A percentile compares a stretch with the other conserved stretches of the same genome.
phyloP scores from a whole-genome alignment of 1,140 invertebrate species.

The Adelges cooleyi region DNA sequence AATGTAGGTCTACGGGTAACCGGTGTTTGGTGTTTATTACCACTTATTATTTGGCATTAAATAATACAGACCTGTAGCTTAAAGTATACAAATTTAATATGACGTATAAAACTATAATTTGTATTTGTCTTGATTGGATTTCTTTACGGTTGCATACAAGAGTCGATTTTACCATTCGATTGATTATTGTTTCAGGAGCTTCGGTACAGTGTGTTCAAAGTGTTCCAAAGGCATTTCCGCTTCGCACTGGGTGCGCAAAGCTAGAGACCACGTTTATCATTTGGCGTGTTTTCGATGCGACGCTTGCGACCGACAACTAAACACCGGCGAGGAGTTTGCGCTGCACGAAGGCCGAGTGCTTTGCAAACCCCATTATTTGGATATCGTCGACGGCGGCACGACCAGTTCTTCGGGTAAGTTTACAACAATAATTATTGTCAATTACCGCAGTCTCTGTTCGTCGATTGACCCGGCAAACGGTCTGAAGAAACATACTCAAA shows the following conservation, averaged over 20 bases:
- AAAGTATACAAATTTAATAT: not conserved
- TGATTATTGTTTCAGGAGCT: slow-evolving; percentile 75
- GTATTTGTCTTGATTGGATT: not conserved
- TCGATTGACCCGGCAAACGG: no score
- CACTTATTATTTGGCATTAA: not conserved
- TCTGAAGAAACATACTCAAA: no score
- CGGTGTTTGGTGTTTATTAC: no score
- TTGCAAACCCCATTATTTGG: slow-evolving; percentile 92
- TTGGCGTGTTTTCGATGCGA: slow-evolving; percentile 97
- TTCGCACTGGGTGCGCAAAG: slow-evolving; percentile 93
- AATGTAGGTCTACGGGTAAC: no score
- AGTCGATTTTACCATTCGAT: slow-evolving; percentile 1
- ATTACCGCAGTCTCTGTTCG: no score
- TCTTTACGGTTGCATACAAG: no score
- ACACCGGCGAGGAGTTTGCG: slow-evolving; percentile 95
- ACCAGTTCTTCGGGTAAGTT: slow-evolving; percentile 67
- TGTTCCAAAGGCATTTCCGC: slow-evolving; percentile 83
- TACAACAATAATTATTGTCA: no score
- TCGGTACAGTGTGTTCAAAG: slow-evolving; percentile 91
- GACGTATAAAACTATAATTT: not conserved
- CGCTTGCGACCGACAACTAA: slow-evolving; percentile 89
- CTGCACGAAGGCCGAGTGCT: slow-evolving; percentile 82
- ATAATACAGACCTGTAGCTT: not conserved
- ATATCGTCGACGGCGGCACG: slow-evolving; percentile 79
- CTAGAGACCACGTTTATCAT: slow-evolving; percentile 88